Base-by-base conservation (phyloP, 2,888 invertebrate species). In the Calliphora vomitoria region DNA sequence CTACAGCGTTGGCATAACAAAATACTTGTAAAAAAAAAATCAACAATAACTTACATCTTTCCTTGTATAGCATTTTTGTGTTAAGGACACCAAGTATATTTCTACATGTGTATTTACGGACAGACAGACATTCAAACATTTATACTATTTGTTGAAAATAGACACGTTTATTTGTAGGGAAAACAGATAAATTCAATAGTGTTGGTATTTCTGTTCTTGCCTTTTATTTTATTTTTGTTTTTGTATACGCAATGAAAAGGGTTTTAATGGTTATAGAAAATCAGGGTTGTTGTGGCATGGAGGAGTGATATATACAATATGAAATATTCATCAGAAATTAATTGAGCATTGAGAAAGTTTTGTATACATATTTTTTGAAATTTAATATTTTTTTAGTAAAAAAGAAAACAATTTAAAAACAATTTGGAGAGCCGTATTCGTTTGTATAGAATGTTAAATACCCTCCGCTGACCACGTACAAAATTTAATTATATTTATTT, bases 91-190 rank as follows among this genome's bases (percentile, higher is more conserved):
- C 53, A 71, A 68, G 53, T 69, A 62, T 47, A 68, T 62, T 44
- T 60, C 50, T 44, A 53, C 75, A 8, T 53, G 18, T 79, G 18
- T 68, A 20, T 31, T 78, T 78, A 44, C 8, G 50, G 15, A 38
- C 20, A 80, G 15, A 38, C 35, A 44, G n/a, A 58, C 35, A 41
- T 35, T 38, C 3, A 44, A 6, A 38, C 15, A 44, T 44, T n/a
- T 41, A 13, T 74, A 55, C 44, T 62, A 80, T 69, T 68, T 82
- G 68, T 76, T 75, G 60, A 64, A 85, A 75, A 85, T 76, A 75
- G 71, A 71, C 60, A 80, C 60, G 74, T 69, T 74, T 47, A 64
- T 72, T 81, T 64, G 38, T 64, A 66, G 15, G 58, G 25, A 47
- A 66, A 74, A 50, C 11, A 68, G 72, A 72, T 79, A 79, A 55